phyloP scores from a whole-genome alignment of 2,113 vertebrate genomes.

The Megaleporinus macrocephalus region DNA sequence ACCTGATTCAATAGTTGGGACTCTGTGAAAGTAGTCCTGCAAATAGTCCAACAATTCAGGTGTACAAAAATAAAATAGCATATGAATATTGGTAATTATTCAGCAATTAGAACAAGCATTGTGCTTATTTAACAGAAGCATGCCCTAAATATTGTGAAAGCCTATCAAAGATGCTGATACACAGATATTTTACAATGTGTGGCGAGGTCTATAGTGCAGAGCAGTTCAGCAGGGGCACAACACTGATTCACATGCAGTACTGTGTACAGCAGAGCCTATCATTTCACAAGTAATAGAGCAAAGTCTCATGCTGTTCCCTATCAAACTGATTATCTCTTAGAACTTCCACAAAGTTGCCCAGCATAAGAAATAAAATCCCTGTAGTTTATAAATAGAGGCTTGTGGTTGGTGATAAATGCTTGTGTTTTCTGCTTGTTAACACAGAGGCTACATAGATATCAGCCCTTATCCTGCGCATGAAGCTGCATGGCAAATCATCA shows the following conservation, averaged over 20 bases:
- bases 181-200: neutral
- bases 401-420: no score
- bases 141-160: no score
- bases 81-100: no score
- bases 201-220: neutral
- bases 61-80: no score
- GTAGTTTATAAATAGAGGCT: neutral
- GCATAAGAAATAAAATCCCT: neutral
- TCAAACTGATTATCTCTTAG: neutral
- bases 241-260: no score
- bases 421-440: conserved; percentile 42
- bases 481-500: conserved; percentile 81
- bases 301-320: neutral
- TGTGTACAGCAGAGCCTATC: neutral
- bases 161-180: neutral
- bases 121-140: no score
- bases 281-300: neutral
- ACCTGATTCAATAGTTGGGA: no score
- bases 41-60: no score
- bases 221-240: no score
- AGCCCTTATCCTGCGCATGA: conserved; percentile 77
- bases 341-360: neutral
- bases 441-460: conserved; percentile 70
- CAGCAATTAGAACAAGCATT: no score
- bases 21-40: no score